A percentile compares a stretch with the other conserved stretches of the same genome.
Evolutionary conservation across 2,113 vertebrate genomes (phyloP).

Genomic region (Myotis lucifugus): DNA sequence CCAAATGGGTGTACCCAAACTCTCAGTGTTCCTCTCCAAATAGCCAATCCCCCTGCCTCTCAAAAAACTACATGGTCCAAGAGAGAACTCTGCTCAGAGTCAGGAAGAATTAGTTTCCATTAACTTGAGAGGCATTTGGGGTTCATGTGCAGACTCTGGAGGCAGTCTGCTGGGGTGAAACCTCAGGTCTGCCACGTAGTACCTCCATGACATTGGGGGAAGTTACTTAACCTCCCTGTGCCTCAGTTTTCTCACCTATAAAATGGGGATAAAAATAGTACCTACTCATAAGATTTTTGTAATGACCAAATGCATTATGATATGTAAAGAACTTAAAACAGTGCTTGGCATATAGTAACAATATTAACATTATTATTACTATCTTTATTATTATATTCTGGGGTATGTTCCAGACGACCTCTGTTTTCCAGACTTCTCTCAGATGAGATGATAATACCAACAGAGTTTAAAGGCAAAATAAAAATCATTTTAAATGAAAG

Average conservation of each 20-base stretch:
- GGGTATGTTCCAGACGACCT: neutral
- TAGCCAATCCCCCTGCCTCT: neutral
- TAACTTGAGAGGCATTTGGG: neutral
- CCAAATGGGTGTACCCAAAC: neutral
- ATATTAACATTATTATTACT: neutral
- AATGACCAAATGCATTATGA: conserved; percentile 5
- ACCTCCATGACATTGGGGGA: neutral
- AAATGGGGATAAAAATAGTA: neutral
- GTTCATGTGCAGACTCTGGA: neutral
- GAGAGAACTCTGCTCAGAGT: neutral
- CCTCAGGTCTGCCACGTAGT: neutral
- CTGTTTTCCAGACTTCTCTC: neutral
- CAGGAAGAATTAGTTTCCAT: conserved; percentile 2
- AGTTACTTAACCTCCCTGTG: neutral
- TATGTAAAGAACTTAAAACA: neutral
- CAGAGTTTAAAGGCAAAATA: conserved; percentile 36
- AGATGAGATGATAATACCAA: neutral
- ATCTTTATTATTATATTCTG: neutral
- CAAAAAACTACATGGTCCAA: neutral
- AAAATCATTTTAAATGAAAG: conserved; percentile 34
- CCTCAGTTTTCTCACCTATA: neutral
- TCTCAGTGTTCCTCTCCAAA: neutral
- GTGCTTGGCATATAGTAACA: neutral
- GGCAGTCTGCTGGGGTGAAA: neutral
- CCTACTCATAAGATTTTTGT: neutral